phyloP scores from a whole-genome alignment of 2,797 vertebrate genomes.

The Podargus strigoides region DNA sequence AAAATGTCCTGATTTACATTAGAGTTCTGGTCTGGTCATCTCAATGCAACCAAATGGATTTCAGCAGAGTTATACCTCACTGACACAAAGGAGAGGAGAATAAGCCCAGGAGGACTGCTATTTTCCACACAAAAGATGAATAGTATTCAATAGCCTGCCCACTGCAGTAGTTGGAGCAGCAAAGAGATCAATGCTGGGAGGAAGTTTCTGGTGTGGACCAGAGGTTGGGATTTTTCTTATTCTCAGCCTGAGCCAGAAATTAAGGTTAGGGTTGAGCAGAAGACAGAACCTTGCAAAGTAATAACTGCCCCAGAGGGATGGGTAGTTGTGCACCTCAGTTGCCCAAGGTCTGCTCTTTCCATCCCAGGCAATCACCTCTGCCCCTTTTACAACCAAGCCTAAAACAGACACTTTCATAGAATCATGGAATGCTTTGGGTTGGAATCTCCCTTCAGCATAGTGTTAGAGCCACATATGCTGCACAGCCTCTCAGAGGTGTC shows the following conservation, averaged over 20 bases:
- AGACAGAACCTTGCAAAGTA: neutral
- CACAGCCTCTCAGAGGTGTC: neutral
- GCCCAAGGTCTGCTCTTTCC: neutral
- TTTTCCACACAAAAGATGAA: neutral
- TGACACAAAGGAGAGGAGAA: neutral
- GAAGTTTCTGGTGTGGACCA: neutral
- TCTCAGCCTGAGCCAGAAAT: neutral
- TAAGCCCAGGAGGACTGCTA: neutral
- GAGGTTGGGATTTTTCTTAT: rapidly evolving
- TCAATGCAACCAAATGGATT: neutral
- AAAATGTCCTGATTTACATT: neutral
- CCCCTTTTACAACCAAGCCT: neutral
- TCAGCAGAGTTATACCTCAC: neutral
- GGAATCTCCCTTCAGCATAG: neutral
- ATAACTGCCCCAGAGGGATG: neutral
- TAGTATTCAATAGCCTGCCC: neutral
- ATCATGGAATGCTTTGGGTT: too few relatives aligned
- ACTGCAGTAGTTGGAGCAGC: neutral
- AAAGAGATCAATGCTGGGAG: neutral
- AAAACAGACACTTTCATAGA: neutral
- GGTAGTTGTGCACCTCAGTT: neutral
- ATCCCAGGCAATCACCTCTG: neutral
- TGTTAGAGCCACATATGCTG: neutral
- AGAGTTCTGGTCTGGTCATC: neutral
- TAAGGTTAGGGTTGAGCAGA: neutral